Percentiles rank a stretch among this genome's conserved stretches.
Conservation (phyloP, 2,113 vertebrate genomes). For the Psettodes erumei region DNA sequence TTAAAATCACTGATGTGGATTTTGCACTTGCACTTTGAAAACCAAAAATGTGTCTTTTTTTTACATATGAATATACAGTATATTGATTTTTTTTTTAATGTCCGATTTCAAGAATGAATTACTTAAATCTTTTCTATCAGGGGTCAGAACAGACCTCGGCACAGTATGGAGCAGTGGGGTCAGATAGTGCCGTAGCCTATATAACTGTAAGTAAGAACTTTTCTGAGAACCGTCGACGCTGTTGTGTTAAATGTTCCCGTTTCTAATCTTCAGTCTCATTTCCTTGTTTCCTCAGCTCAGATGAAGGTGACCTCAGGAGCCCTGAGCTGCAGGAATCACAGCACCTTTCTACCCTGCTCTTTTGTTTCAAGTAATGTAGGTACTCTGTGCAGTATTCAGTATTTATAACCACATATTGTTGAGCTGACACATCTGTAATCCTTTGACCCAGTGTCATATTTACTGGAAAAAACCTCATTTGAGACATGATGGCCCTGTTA, state of each 20-base stretch:
- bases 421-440: background rate
- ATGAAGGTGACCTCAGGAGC: conserved; percentile 40
- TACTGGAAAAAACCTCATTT: background rate
- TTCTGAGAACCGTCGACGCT: background rate
- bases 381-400: background rate
- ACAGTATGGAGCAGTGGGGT: conserved; percentile 58
- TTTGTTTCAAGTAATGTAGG: background rate
- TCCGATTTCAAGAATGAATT: conserved; percentile 8
- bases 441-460: background rate
- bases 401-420: background rate
- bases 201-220: conserved; percentile 70
- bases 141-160: conserved; percentile 33
- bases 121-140: conserved; percentile 55
- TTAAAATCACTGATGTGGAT: background rate
- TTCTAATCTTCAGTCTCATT: conserved; percentile 19
- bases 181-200: conserved; percentile 64
- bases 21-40: conserved; percentile 23
- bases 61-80: too few species aligned
- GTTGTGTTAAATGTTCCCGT: background rate
- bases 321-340: background rate
- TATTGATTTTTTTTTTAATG: too few species aligned
- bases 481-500: too few species aligned
- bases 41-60: background rate
- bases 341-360: conserved; percentile 1
- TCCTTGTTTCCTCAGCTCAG: conserved; percentile 63